Conservation (phyloP, 2,797 vertebrate species). For the Catostomus latipinnis region DNA sequence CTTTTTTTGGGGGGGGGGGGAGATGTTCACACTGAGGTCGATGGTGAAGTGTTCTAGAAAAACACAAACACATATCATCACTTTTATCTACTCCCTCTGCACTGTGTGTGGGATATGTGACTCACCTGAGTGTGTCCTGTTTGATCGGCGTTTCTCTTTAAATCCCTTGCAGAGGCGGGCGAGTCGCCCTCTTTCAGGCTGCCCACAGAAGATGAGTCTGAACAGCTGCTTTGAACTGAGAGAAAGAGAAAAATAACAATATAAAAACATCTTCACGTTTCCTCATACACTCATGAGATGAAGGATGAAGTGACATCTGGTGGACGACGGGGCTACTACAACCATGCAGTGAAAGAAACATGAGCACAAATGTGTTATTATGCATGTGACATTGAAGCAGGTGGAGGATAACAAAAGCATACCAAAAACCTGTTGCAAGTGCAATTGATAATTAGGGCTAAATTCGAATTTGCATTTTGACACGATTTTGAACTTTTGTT, state of each 20-base stretch:
- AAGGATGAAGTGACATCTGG: conserved; percentile 73
- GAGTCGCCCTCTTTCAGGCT: conserved; percentile 82
- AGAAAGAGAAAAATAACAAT: conserved; percentile 9
- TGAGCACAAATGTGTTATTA: not conserved
- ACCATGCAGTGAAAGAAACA: conserved; percentile 28
- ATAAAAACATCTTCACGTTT: not conserved
- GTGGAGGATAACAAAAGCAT: too few relatives aligned
- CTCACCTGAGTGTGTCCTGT: conserved; percentile 73
- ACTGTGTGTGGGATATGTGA: conserved; percentile 52
- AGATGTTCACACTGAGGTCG: conserved; percentile 59
- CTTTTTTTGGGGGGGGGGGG: too few relatives aligned
- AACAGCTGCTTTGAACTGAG: conserved; percentile 82
- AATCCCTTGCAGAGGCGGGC: conserved; percentile 75
- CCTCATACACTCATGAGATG: not conserved
- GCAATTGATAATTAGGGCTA: too few relatives aligned
- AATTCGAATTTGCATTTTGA: too few relatives aligned
- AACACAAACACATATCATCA: conserved; percentile 14
- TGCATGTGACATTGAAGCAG: not conserved
- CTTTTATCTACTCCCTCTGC: not conserved
- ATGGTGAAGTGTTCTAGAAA: conserved; percentile 53
- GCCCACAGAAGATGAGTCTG: conserved; percentile 82
- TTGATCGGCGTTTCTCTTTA: conserved; percentile 70
- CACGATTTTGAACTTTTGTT: too few relatives aligned
- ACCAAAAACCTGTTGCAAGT: too few relatives aligned
- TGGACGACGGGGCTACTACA: conserved; percentile 67